These are phyloP conservation scores for Mastomys coucha DNA, from an alignment of 2,113 vertebrate species.

Conservation along the genomic window DNA sequence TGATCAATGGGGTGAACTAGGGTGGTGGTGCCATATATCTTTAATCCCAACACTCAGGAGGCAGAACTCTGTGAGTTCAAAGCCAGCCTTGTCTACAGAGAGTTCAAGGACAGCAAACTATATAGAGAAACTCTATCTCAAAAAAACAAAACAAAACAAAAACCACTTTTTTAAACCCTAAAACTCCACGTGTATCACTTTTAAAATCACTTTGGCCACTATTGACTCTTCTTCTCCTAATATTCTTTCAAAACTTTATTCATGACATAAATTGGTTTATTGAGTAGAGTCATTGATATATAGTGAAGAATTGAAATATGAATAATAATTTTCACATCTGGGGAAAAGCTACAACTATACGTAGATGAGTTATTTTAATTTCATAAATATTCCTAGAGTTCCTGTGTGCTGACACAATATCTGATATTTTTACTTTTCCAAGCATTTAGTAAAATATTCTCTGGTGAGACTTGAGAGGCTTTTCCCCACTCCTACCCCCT, in stretches of 20 bases:
- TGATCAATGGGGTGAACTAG: rapidly evolving
- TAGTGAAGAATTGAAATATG: background rate
- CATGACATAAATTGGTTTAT: background rate
- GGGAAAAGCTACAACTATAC: background rate
- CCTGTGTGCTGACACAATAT: background rate
- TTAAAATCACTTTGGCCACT: background rate
- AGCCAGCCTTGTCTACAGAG: background rate
- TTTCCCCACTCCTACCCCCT: rapidly evolving
- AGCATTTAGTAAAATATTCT: background rate
- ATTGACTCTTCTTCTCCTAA: background rate
- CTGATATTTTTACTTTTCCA: slow-evolving; percentile 48
- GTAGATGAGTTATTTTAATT: slow-evolving; percentile 10
- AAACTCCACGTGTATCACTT: background rate
- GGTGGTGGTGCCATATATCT: background rate
- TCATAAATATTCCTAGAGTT: slow-evolving; percentile 40
- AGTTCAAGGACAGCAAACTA: background rate
- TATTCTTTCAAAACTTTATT: slow-evolving; percentile 25
- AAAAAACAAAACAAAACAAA: background rate
- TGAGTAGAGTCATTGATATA: background rate
- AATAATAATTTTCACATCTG: slow-evolving; percentile 27
- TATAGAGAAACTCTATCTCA: background rate
- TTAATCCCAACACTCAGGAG: background rate
- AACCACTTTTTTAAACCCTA: background rate
- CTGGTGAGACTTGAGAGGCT: background rate
- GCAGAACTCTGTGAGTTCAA: background rate